Percentiles rank a stretch among this genome's conserved stretches.
phyloP scores from a whole-genome alignment of 2,797 vertebrate species.

The Amniataba percoides region DNA sequence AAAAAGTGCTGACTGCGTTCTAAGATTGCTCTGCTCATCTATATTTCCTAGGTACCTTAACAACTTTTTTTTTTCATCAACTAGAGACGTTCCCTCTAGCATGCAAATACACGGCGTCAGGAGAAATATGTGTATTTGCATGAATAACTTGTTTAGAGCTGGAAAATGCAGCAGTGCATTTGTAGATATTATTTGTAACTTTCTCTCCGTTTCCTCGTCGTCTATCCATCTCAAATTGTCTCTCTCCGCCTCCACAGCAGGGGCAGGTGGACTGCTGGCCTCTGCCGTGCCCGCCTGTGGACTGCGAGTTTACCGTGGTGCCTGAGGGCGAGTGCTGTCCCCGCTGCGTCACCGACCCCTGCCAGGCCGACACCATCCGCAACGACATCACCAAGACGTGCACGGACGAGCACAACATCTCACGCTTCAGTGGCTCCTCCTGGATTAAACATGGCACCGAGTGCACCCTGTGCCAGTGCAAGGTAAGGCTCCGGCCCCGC shows the following conservation, averaged over 20 bases:
- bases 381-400: conserved; percentile 99
- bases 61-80: conserved; percentile 52
- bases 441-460: conserved; percentile 98
- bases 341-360: conserved; percentile 93
- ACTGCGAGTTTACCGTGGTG: conserved; percentile 95
- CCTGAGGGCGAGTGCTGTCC: conserved; percentile 95
- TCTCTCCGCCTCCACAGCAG: conserved; percentile 83
- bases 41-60: conserved; percentile 65
- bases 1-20: conserved; percentile 61
- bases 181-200: conserved; percentile 28
- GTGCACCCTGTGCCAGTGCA: conserved; percentile 98
- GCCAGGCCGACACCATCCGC: conserved; percentile 93
- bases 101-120: conserved; percentile 66
- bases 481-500: conserved; percentile 84
- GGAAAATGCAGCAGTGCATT: conserved; percentile 23
- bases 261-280: conserved; percentile 99
- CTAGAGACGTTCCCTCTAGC: conserved; percentile 46
- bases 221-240: conserved; percentile 28
- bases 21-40: conserved; percentile 68
- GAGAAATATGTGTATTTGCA: conserved; percentile 62
- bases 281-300: conserved; percentile 92
- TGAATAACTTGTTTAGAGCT: conserved; percentile 45
- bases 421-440: conserved; percentile 96
- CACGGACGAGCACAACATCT: conserved; percentile 91
- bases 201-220: background rate